A percentile compares a stretch with the other conserved stretches of the same genome.
Evolutionary conservation across 1,140 invertebrate genomes (phyloP).

Genomic region (Cepaea nemoralis): DNA sequence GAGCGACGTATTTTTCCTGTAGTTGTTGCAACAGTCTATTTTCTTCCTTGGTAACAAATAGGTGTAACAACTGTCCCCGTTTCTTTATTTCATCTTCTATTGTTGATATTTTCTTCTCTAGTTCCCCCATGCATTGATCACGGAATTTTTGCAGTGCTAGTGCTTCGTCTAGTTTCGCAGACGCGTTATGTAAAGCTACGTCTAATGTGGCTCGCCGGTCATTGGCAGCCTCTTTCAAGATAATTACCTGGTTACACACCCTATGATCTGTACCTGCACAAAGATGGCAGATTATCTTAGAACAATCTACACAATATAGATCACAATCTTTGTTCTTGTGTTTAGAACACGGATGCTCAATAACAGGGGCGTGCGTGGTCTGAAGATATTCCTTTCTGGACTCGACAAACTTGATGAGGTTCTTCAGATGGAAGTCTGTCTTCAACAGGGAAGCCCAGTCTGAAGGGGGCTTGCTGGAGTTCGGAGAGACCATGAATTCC

Average conservation of each 20-base stretch:
- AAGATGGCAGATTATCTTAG: too few relatives aligned
- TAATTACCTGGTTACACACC: slow-evolving; percentile 39
- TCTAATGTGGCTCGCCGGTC: slow-evolving; percentile 30
- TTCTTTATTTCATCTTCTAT: slow-evolving; percentile 19
- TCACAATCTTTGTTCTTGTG: too few relatives aligned
- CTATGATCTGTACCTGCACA: slow-evolving; percentile 41
- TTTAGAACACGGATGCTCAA: too few relatives aligned
- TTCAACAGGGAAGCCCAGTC: too few relatives aligned
- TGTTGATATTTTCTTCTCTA: not conserved
- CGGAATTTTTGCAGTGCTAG: not conserved
- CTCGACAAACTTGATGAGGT: too few relatives aligned
- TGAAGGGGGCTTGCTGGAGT: too few relatives aligned
- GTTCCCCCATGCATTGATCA: not conserved
- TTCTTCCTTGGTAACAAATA: slow-evolving; percentile 16
- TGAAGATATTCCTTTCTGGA: too few relatives aligned
- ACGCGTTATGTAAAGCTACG: not conserved
- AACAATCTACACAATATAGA: too few relatives aligned
- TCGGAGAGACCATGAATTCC: too few relatives aligned
- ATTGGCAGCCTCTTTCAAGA: slow-evolving; percentile 29
- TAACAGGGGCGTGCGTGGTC: too few relatives aligned
- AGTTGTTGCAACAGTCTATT: slow-evolving; percentile 22
- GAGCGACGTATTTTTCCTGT: not conserved
- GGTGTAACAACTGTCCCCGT: not conserved
- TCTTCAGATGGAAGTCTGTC: too few relatives aligned
- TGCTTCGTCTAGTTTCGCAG: not conserved